A percentile compares a stretch with the other conserved stretches of the same genome.
phyloP scores from a whole-genome alignment of 1,140 invertebrate species.

The Himalopsyche phryganea region DNA sequence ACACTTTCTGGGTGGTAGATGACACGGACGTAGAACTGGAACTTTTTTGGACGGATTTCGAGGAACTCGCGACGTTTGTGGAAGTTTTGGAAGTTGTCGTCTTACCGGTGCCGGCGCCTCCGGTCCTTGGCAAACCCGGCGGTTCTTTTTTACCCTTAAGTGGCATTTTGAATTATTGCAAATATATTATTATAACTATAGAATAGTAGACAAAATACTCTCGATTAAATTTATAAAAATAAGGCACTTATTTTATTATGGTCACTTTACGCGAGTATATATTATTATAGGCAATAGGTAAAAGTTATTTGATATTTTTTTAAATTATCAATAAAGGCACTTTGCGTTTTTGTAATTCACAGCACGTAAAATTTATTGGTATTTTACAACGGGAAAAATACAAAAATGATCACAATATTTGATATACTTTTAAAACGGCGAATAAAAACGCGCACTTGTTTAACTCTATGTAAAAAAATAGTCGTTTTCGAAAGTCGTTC shows the following conservation, averaged over 20 bases:
- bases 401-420: conserved; percentile 6
- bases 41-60: conserved; percentile 12
- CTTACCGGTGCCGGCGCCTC: conserved; percentile 16
- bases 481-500: conserved; percentile 21
- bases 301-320: too few species aligned
- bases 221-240: conserved; percentile 13
- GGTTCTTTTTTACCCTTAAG: conserved; percentile 30
- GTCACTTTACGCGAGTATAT: conserved; percentile 2
- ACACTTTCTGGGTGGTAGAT: conserved; percentile 44
- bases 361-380: too few species aligned
- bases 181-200: background rate
- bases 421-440: too few species aligned
- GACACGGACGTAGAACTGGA: conserved; percentile 41
- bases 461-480: conserved; percentile 6
- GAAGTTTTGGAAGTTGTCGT: conserved; percentile 3
- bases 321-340: background rate
- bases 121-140: conserved; percentile 6
- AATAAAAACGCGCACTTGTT: conserved; percentile 5
- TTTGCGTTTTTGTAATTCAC: background rate
- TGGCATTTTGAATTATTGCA: conserved; percentile 21
- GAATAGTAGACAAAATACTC: background rate
- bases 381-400: conserved; percentile 13
- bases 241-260: conserved; percentile 15
- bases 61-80: conserved; percentile 8
- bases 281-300: too few species aligned